Evolutionary conservation across 2,888 invertebrate genomes (phyloP), one percentile per base, ranked within the genome.

Genomic region (Protula sp.): DNA sequence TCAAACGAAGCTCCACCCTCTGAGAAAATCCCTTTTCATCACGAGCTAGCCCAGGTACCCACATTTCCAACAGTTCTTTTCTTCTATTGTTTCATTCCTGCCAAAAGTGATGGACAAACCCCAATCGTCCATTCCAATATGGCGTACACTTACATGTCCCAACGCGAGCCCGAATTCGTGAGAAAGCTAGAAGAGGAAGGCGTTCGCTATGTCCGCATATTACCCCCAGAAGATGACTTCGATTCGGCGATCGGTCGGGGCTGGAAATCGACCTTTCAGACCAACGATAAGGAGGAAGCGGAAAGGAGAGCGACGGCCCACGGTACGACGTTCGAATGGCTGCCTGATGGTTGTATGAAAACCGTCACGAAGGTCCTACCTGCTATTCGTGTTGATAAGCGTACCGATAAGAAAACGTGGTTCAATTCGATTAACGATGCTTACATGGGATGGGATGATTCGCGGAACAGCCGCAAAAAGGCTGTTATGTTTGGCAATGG

Each of bases 31-130:
- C 70, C 71, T 0, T 74, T 72, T 54, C 74, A 74, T 52, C 74
- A 74, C 59, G 74, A 74, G 56, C 73, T 74, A 73, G 73, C 74
- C 1, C 74, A 74, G 58, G 73, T 72, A 1, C 72, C 70, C 0
- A 68, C 67, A 4, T 72, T 65, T 56, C 74, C 74, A 1, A 60
- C 57, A 2, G 64, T 65, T 14, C 55, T 74, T 2, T 72, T 71
- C 63, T 74, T 74, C 62, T 70, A 68, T 57, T 74, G 74, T 57
- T 70, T 72, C 29, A 56, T 64, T 19, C 60, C 61, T 48, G 70
- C 74, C n/a, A 38, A 38, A 38, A 14, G 58, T 24, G 73, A 72
- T 3, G 74, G 73, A 22, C 67, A 71, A 55, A 74, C 74, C 1
- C 71, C 74, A 2, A 56, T 74, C 3, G 69, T 68, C 2, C 56